A percentile compares a stretch with the other conserved stretches of the same genome.
These are phyloP conservation scores for Mionectes macconnelli DNA, from an alignment of 2,113 vertebrate species.

Conservation along the genomic window DNA sequence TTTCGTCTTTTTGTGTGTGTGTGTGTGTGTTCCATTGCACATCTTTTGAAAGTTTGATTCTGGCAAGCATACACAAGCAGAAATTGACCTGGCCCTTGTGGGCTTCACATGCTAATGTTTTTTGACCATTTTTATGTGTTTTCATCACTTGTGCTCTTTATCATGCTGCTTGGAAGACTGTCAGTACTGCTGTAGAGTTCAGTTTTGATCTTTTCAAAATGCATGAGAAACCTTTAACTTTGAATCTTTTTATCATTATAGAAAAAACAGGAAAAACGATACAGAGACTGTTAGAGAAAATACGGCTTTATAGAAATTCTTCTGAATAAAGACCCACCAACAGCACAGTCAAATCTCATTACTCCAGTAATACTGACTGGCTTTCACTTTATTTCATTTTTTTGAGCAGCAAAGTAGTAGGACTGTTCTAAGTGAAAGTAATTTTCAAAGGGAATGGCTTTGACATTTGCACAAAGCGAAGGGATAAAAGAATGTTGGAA, in stretches of 20 bases:
- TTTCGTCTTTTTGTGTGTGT: neutral
- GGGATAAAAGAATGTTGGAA: conserved; percentile 1
- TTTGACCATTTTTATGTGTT: neutral
- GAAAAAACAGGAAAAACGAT: neutral
- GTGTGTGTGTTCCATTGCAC: neutral
- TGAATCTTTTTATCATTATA: neutral
- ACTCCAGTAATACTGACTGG: neutral
- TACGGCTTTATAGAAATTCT: neutral
- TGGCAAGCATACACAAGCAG: neutral
- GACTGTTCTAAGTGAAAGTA: neutral
- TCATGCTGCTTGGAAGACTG: neutral
- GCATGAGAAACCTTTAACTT: neutral
- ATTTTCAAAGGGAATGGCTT: conserved; percentile 26
- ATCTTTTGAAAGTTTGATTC: neutral
- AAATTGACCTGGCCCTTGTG: neutral
- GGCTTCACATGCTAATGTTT: neutral
- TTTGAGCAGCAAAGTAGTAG: neutral
- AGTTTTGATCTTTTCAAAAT: neutral
- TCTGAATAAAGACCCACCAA: neutral
- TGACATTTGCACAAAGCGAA: conserved; percentile 36
- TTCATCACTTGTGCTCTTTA: neutral
- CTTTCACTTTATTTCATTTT: neutral
- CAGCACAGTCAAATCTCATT: neutral
- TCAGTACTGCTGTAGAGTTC: neutral
- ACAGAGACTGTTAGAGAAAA: neutral